phyloP scores from a whole-genome alignment of 2,888 invertebrate species.

The Pilophorus perplexus region DNA sequence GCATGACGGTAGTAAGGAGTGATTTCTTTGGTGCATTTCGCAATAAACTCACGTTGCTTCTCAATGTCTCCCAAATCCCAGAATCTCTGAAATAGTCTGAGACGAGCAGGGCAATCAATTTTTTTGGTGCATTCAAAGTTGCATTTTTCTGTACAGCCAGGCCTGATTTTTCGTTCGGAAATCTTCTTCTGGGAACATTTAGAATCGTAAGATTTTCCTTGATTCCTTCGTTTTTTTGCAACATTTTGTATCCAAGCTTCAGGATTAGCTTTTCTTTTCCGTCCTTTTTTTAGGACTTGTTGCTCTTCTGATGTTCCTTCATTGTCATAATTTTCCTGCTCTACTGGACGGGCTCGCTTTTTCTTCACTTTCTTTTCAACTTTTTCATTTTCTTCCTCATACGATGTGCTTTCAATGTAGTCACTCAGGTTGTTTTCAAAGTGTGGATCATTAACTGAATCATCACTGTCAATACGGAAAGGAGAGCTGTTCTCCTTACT shows the following conservation, averaged over 20 bases:
- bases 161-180: neutral
- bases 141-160: neutral
- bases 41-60: neutral
- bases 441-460: neutral
- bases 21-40: neutral
- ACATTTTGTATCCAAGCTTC: neutral
- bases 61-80: neutral
- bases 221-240: slow-evolving; percentile 10
- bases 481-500: slow-evolving; percentile 1
- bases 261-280: slow-evolving; percentile 5
- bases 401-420: neutral
- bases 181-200: neutral
- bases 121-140: neutral
- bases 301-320: neutral
- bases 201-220: slow-evolving; percentile 1
- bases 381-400: neutral
- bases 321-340: neutral
- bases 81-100: neutral
- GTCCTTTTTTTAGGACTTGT: slow-evolving; percentile 1
- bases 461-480: neutral
- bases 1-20: neutral
- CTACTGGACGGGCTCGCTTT: neutral
- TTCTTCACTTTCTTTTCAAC: neutral
- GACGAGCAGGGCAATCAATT: neutral
- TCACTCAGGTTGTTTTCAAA: neutral